Percentiles rank a stretch among this genome's conserved stretches.
These are phyloP conservation scores for Phymorhynchus buccinoides DNA, from an alignment of 1,140 invertebrate species.

Conservation along the genomic window DNA sequence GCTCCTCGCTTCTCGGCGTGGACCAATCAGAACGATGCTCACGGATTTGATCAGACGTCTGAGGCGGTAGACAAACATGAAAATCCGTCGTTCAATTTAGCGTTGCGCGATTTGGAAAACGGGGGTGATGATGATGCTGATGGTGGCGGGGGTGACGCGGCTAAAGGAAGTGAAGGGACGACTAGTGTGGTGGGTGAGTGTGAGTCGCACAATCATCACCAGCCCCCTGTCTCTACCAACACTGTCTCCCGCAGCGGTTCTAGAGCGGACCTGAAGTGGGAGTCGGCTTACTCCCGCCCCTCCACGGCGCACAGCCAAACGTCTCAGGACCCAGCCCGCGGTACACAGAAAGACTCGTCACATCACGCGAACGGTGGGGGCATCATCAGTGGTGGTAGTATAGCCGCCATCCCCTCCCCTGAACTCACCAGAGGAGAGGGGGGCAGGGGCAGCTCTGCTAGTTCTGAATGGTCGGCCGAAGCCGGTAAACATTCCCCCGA, in stretches of 20 bases:
- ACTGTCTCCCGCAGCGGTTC: not conserved
- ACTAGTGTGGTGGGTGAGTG: not conserved
- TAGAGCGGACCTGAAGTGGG: slow-evolving; percentile 4
- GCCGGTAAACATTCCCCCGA: not conserved
- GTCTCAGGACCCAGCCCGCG: not conserved
- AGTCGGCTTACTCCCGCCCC: slow-evolving; percentile 12
- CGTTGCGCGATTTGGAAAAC: not conserved
- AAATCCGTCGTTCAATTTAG: not conserved
- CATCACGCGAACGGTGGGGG: not conserved
- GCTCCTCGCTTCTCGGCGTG: not conserved
- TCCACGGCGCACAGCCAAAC: not conserved
- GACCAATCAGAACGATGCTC: not conserved
- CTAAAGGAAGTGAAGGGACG: not conserved
- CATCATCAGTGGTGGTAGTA: not conserved
- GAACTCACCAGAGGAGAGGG: not conserved
- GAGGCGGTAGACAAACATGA: not conserved
- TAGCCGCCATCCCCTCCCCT: not conserved
- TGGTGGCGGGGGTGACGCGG: not conserved
- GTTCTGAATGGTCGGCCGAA: not conserved
- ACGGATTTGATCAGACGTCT: not conserved
- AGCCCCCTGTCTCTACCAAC: not conserved
- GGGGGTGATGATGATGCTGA: not conserved
- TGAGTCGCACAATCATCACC: not conserved
- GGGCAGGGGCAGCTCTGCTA: not conserved
- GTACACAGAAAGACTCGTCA: not conserved